A percentile compares a stretch with the other conserved stretches of the same genome.
Conservation (phyloP, 1,140 invertebrate species). For the Drosophila kikkawai region DNA sequence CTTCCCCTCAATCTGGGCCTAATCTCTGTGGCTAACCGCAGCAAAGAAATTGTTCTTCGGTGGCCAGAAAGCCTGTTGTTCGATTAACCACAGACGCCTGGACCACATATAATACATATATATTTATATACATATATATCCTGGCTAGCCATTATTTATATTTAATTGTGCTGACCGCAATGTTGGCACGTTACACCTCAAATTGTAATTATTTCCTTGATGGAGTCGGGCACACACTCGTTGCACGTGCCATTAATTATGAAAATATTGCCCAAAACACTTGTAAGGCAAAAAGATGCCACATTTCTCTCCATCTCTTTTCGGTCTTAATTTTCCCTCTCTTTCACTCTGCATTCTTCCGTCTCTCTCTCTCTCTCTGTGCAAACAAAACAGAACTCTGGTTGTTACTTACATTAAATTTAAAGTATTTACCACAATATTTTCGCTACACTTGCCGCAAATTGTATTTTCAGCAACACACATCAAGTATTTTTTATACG, state of each 20-base stretch:
- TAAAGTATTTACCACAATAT: slow-evolving; percentile 76
- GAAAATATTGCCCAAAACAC: slow-evolving; percentile 75
- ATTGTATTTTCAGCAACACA: slow-evolving; percentile 57
- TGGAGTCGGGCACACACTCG: slow-evolving; percentile 58
- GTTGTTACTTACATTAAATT: slow-evolving; percentile 72
- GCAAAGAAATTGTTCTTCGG: slow-evolving; percentile 28
- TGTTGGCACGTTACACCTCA: slow-evolving; percentile 51
- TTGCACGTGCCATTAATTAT: slow-evolving; percentile 72
- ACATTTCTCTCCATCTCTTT: neutral
- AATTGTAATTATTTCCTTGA: slow-evolving; percentile 61
- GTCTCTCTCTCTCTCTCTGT: neutral
- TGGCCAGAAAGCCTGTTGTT: slow-evolving; percentile 7
- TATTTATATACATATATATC: neutral
- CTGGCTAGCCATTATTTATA: slow-evolving; percentile 39
- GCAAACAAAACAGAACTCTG: slow-evolving; percentile 13
- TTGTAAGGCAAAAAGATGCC: slow-evolving; percentile 46
- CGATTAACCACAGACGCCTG: slow-evolving; percentile 24
- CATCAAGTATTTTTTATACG: slow-evolving; percentile 15
- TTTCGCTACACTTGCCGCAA: slow-evolving; percentile 72
- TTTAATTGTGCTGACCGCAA: slow-evolving; percentile 47
- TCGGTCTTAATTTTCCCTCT: neutral
- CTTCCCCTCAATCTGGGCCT: slow-evolving; percentile 11
- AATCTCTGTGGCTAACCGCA: slow-evolving; percentile 26
- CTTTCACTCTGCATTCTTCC: neutral
- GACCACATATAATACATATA: slow-evolving; percentile 4